Evolutionary conservation across 2,888 invertebrate species (phyloP).

Genomic region (Leucophora obtusa): DNA sequence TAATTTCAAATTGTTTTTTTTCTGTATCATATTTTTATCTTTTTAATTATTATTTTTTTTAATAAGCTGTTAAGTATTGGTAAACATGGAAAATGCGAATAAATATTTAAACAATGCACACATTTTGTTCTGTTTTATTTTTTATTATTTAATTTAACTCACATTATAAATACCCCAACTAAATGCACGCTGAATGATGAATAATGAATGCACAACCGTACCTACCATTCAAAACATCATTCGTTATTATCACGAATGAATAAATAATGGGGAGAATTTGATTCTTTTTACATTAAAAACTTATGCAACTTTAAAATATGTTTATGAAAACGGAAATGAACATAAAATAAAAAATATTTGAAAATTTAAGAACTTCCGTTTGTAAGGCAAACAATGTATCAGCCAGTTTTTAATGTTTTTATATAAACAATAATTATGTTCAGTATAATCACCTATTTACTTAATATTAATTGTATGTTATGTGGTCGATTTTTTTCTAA

Average conservation of each 20-base stretch:
- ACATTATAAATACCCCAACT: conserved; percentile 26
- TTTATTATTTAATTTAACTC: conserved; percentile 28
- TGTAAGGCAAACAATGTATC: conserved; percentile 16
- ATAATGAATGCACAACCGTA: conserved; percentile 31
- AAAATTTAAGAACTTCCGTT: conserved; percentile 50
- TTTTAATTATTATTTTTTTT: conserved; percentile 24
- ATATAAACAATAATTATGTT: conserved; percentile 47
- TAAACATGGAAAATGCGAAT: conserved; percentile 28
- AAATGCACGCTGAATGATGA: conserved; percentile 31
- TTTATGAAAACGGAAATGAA: conserved; percentile 44
- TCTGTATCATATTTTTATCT: conserved; percentile 7
- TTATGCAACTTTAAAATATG: conserved; percentile 26
- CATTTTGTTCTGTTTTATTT: neutral
- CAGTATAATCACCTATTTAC: conserved; percentile 16
- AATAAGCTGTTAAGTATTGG: conserved; percentile 47
- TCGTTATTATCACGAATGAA: conserved; percentile 22
- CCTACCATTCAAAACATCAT: conserved; percentile 26
- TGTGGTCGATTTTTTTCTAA: conserved; percentile 1
- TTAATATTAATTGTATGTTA: neutral
- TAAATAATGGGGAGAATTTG: conserved; percentile 24
- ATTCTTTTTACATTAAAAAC: neutral
- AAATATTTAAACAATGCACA: conserved; percentile 38
- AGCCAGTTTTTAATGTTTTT: neutral
- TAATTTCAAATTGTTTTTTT: conserved; percentile 3
- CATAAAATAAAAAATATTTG: conserved; percentile 32